Conservation (phyloP, 2,888 invertebrate genomes). For the Perizoma flavofasciatum region DNA sequence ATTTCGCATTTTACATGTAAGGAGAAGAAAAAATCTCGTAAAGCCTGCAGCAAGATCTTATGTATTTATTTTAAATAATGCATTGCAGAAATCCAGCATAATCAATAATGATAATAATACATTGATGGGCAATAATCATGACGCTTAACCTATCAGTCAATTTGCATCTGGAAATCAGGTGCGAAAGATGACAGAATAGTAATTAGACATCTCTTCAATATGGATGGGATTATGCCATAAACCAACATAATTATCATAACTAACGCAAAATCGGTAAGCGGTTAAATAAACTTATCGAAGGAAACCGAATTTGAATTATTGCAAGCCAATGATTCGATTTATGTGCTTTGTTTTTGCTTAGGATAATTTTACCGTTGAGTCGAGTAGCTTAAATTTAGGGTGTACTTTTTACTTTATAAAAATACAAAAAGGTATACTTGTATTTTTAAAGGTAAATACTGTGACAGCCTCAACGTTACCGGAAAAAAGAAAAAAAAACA, state of each 20-base stretch:
- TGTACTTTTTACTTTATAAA: not conserved
- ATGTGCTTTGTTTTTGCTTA: slow-evolving; percentile 25
- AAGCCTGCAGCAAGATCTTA: no score
- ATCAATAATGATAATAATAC: slow-evolving; percentile 1
- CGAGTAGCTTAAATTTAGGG: not conserved
- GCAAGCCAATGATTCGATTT: slow-evolving; percentile 30
- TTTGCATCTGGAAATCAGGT: slow-evolving; percentile 40
- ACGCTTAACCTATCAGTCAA: slow-evolving; percentile 34
- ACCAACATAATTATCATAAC: slow-evolving; percentile 42
- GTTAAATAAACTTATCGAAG: slow-evolving; percentile 40
- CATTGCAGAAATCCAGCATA: not conserved
- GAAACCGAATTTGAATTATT: slow-evolving; percentile 37
- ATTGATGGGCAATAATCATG: slow-evolving; percentile 12
- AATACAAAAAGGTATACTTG: not conserved
- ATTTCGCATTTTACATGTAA: no score
- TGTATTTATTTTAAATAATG: not conserved
- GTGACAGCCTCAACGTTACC: no score
- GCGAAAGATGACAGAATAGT: slow-evolving; percentile 40
- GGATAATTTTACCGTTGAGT: slow-evolving; percentile 23
- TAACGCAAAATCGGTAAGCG: slow-evolving; percentile 39
- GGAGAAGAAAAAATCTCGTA: no score
- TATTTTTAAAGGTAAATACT: no score
- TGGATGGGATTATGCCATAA: slow-evolving; percentile 40
- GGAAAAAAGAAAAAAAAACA: no score
- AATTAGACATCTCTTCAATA: slow-evolving; percentile 41